phyloP scores from a whole-genome alignment of 1,140 invertebrate species.

The Drosophila asahinai region DNA sequence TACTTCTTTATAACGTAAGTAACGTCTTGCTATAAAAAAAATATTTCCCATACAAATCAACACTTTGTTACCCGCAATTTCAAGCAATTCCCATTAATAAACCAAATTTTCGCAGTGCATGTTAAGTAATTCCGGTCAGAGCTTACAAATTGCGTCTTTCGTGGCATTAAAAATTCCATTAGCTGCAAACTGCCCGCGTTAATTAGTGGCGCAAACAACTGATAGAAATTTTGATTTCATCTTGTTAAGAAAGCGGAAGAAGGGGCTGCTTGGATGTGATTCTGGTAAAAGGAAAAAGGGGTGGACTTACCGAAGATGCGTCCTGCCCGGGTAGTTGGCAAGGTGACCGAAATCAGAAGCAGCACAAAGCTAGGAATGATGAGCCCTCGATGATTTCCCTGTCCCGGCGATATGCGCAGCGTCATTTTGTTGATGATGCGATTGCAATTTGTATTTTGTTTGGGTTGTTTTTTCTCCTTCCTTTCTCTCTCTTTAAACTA shows the following conservation, averaged over 20 bases:
- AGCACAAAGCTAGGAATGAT: conserved; percentile 77
- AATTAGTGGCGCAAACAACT: conserved; percentile 60
- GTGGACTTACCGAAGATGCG: conserved; percentile 79
- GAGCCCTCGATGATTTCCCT: conserved; percentile 78
- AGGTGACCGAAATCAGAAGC: conserved; percentile 62
- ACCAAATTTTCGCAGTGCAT: background rate
- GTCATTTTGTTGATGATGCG: conserved; percentile 73
- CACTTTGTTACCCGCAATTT: background rate
- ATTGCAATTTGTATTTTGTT: conserved; percentile 33
- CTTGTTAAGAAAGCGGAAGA: background rate
- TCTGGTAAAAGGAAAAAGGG: conserved; percentile 2
- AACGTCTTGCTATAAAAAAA: no score
- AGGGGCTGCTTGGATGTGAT: background rate
- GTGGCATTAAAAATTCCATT: conserved; percentile 81
- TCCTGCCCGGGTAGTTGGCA: conserved; percentile 63
- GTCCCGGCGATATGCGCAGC: conserved; percentile 79
- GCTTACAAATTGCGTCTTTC: conserved; percentile 44
- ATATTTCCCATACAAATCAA: background rate
- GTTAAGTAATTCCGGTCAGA: conserved; percentile 17
- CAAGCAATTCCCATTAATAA: no score
- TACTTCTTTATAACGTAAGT: no score
- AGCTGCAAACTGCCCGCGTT: conserved; percentile 71
- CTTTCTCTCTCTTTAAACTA: conserved; percentile 38
- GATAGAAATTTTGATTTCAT: conserved; percentile 54
- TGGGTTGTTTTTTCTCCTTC: conserved; percentile 9